Evolutionary conservation across 2,888 invertebrate species (phyloP).

Genomic region (Disparrhopalites patrizii): DNA sequence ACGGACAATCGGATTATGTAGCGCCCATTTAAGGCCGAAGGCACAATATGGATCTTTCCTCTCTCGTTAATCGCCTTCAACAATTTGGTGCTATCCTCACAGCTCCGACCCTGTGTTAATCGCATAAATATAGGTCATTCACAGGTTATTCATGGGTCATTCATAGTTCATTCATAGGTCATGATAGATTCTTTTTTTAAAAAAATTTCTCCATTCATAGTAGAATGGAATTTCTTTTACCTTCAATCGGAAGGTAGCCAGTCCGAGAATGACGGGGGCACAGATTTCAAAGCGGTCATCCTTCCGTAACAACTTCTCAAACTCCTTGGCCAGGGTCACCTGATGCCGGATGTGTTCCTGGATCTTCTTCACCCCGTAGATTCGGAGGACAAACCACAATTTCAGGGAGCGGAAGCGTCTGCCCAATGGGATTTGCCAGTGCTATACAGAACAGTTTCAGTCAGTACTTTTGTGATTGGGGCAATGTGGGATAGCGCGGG

Average conservation of each 20-base stretch:
- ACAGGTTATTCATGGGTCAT: background rate
- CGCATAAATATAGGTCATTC: background rate
- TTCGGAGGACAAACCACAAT: constrained; percentile 88
- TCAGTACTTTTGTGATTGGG: too few species aligned
- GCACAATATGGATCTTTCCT: constrained; percentile 87
- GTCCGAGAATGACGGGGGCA: constrained; percentile 84
- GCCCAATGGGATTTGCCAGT: constrained; percentile 96
- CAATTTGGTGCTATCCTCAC: constrained; percentile 75
- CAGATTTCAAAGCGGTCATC: constrained; percentile 86
- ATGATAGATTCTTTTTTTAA: background rate
- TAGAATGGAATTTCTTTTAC: constrained; percentile 50
- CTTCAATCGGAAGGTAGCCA: constrained; percentile 94
- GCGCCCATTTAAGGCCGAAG: constrained; percentile 75
- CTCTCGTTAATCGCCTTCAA: constrained; percentile 81
- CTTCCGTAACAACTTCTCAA: constrained; percentile 68
- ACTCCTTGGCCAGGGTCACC: constrained; percentile 78
- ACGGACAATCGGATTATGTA: constrained; percentile 87
- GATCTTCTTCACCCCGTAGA: constrained; percentile 83
- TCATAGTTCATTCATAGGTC: background rate
- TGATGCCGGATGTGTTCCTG: constrained; percentile 83
- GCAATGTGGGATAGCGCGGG: too few species aligned
- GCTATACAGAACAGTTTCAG: constrained; percentile 54
- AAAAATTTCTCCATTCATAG: background rate
- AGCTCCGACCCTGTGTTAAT: constrained; percentile 56
- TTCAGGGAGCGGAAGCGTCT: constrained; percentile 88